Evolutionary conservation across 2,797 vertebrate genomes (phyloP), one percentile per base, ranked within the genome.

Genomic region (Pseudopleuronectes americanus): DNA sequence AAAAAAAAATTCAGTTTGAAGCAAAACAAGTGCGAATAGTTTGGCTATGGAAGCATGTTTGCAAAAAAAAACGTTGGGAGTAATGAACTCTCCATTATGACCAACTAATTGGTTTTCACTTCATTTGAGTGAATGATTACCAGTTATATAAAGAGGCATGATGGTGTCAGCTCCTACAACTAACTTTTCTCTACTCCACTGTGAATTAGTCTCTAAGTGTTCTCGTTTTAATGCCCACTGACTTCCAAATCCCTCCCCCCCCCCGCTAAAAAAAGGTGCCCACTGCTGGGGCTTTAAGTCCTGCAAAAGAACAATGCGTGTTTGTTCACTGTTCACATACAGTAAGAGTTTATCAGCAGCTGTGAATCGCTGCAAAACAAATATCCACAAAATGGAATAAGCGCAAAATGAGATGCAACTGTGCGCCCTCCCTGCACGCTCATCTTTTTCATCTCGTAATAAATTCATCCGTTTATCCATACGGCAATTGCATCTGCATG

Each of bases 121-220:
- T 82, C 55, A 84, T 79, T 81, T 84, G 55, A 82, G 61, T 76
- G 67, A 81, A 77, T 67, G 45, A 87, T 71, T 69, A 76, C 52
- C 23, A 57, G 59, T 71, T 80, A 59, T 63, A 43, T 36, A 57
- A 80, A 79, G 47, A 80, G 38, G 41, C 66, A 61, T 41, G 64
- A 49, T 66, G 36, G 60, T 61, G 66, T 86, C 75, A 79, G 76
- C 49, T 74, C 76, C 33, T 24, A 64, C 65, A 72, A 74, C 57
- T 23, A 68, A 81, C 74, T 68, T 76, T 66, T 24, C 53, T 61
- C 56, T 56, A 22, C 68, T 58, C 51, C 28, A 45, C 43, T 73
- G 51, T 52, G 36, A 63, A 73, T 68, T 57, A 61, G n/a, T 12
- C 51, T 57, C 14, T 74, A 45, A 57, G 49, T 55, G 16, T 22